Evolutionary conservation across 2,888 invertebrate species (phyloP), one percentile per base, ranked within the genome.

Genomic region (Drosophila subquinaria): DNA sequence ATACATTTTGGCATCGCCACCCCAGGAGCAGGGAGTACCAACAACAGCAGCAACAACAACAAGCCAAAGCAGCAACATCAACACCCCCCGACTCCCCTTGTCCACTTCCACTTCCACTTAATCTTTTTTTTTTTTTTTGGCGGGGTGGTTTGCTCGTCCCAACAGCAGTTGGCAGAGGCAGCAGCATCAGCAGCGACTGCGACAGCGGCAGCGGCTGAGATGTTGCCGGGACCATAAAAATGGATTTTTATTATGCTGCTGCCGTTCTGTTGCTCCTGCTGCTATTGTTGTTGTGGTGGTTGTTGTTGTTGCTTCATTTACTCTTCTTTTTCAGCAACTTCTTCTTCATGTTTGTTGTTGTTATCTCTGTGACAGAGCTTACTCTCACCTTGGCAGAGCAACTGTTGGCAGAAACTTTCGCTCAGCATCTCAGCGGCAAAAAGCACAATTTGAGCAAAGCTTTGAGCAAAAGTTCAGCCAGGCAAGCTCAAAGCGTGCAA

Each of bases 221-320:
- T 57, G 74, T 78, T 74, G 82, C 79, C 76, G 79, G 84, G 89
- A 82, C 82, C 72, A 81, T 88, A 85, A 89, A 88, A 88, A 89
- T 88, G 89, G 79, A 89, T 88, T 89, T 88, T 87, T 88, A 89
- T 89, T 74, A 76, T 81, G 73, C 76, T 72, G 77, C 76, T 76
- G 66, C 64, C 51, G 73, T 51, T 57, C 30, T 51, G 67, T 53
- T 56, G 36, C 51, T 43, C 40, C 51, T 56, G 60, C 48, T 57
- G 48, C 5, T 27, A 27, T 5, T 27, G 27, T 27, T 27, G 27
- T 27, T 27, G 23, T 27, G 0, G 23, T 17, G 17, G 64, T 5
- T 27, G 27, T 27, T 27, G 27, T 63, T 65, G 67, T 50, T 63
- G 63, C 15, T 57, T 23, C 11, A 23, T 23, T 57, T 45, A 1